Evolutionary conservation across 2,797 vertebrate species (phyloP).

Genomic region (Menidia menidia): DNA sequence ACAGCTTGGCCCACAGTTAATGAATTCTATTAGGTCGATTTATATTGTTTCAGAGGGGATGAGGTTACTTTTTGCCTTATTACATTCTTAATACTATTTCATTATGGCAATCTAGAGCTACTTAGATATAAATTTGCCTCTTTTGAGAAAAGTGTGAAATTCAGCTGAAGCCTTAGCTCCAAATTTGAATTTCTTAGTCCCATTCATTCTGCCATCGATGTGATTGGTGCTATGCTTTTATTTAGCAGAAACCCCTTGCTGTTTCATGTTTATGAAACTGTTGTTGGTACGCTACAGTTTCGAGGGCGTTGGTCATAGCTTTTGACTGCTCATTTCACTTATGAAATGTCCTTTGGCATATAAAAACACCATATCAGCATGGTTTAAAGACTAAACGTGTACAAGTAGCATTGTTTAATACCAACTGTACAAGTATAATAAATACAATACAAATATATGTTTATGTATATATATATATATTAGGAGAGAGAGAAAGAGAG

Average conservation of each 20-base stretch:
- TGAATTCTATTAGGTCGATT: too few species aligned
- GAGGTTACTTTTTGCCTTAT: too few species aligned
- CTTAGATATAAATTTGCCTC: background rate
- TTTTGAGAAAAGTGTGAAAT: background rate
- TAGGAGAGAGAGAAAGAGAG: too few species aligned
- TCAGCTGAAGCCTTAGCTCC: background rate
- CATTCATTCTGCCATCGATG: background rate
- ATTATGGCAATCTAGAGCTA: too few species aligned
- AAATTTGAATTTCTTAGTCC: background rate
- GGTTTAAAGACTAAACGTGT: background rate
- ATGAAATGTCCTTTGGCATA: background rate
- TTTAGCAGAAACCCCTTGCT: background rate
- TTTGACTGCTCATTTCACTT: background rate
- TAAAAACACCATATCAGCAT: background rate
- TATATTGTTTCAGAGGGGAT: too few species aligned
- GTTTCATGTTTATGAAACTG: background rate
- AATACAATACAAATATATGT: background rate
- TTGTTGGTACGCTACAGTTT: background rate
- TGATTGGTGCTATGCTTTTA: background rate
- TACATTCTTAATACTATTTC: too few species aligned
- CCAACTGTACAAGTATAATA: background rate
- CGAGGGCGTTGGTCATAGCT: background rate
- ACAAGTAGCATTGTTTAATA: background rate
- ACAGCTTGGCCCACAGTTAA: too few species aligned
- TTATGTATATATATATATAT: too few species aligned